Conservation (phyloP, 2,888 invertebrate genomes). For the Acleris cristana region DNA sequence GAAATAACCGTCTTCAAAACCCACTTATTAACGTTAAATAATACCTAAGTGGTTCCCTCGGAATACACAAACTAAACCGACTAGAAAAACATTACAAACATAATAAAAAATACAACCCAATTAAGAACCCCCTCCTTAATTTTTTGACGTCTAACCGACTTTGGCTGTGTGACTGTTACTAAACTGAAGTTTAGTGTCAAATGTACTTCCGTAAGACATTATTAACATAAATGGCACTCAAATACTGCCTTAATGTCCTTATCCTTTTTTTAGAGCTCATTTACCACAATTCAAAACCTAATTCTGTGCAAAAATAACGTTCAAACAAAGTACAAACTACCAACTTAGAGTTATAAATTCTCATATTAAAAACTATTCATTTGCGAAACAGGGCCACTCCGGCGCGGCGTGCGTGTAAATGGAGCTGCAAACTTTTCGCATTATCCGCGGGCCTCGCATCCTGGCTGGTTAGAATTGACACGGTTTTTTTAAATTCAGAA, state of each 20-base stretch:
- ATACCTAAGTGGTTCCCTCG: too few relatives aligned
- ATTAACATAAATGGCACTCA: neutral
- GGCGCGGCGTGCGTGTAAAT: conserved; percentile 25
- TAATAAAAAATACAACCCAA: too few relatives aligned
- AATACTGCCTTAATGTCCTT: neutral
- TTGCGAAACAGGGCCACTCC: conserved; percentile 34
- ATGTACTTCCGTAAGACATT: too few relatives aligned
- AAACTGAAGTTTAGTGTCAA: too few relatives aligned
- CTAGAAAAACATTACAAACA: too few relatives aligned
- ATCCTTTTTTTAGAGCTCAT: too few relatives aligned
- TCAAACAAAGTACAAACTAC: neutral
- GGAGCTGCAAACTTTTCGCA: conserved; percentile 35
- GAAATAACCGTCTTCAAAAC: too few relatives aligned
- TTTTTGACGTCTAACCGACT: too few relatives aligned
- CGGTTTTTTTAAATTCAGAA: conserved; percentile 5
- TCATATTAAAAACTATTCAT: conserved; percentile 34
- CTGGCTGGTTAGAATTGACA: conserved; percentile 15
- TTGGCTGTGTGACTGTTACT: too few relatives aligned
- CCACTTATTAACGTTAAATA: too few relatives aligned
- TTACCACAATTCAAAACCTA: neutral
- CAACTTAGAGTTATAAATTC: conserved; percentile 1
- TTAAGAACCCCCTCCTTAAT: too few relatives aligned
- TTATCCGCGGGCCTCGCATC: conserved; percentile 18
- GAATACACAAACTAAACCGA: too few relatives aligned
- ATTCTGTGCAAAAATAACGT: neutral